A percentile compares a stretch with the other conserved stretches of the same genome.
phyloP scores from a whole-genome alignment of 1,140 invertebrate genomes.

The Drosophila obscura region DNA sequence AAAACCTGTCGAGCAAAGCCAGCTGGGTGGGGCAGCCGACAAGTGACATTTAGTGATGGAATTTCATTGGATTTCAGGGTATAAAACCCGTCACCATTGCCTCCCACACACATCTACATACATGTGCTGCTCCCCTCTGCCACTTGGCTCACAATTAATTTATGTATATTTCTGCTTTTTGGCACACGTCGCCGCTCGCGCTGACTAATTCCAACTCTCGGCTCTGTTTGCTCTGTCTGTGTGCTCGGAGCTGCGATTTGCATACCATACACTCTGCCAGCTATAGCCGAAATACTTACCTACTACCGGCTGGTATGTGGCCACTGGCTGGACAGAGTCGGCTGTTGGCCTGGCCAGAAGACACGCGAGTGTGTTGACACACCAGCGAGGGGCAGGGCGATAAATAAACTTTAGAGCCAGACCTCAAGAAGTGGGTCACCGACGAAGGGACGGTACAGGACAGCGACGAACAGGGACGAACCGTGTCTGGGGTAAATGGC shows the following conservation, averaged over 20 bases:
- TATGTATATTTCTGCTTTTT: constrained; percentile 66
- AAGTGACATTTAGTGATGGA: no score
- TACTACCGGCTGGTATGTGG: constrained; percentile 4
- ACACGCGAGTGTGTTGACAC: constrained; percentile 72
- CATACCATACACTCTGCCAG: constrained; percentile 32
- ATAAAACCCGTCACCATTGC: constrained; percentile 14
- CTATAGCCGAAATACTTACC: constrained; percentile 13
- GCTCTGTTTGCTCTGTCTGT: constrained; percentile 22
- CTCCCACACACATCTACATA: constrained; percentile 4
- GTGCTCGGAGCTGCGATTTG: constrained; percentile 27
- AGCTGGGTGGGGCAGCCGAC: constrained; percentile 9
- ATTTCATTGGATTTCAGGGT: constrained; percentile 3
- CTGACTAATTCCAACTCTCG: constrained; percentile 42
- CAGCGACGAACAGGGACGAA: constrained; percentile 6
- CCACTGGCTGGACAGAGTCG: background rate
- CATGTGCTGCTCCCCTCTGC: background rate
- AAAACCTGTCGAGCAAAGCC: constrained; percentile 7
- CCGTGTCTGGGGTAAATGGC: constrained; percentile 38
- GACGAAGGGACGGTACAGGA: constrained; percentile 3
- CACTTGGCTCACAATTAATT: constrained; percentile 42
- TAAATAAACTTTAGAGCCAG: constrained; percentile 58
- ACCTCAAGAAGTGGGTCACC: constrained; percentile 48
- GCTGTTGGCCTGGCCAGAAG: constrained; percentile 18
- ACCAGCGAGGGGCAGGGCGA: constrained; percentile 26
- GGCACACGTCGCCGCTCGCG: constrained; percentile 55